Conservation (phyloP, 2,113 vertebrate species). For the Lathamus discolor region DNA sequence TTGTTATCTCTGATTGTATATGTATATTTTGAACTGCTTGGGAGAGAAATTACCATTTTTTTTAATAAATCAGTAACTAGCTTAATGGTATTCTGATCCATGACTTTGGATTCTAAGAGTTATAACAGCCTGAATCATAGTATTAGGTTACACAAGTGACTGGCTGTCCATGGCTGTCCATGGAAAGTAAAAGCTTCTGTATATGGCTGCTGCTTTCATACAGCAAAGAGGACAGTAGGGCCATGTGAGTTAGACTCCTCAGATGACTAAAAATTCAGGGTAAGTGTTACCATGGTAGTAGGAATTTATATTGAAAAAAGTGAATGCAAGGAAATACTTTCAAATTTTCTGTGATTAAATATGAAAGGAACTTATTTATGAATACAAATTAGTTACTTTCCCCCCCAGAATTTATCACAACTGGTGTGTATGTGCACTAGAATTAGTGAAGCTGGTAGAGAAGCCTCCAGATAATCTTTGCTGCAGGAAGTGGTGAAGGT, state of each 20-base stretch:
- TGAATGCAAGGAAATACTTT: background rate
- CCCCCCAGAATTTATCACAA: background rate
- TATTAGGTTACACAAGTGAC: background rate
- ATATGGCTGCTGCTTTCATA: background rate
- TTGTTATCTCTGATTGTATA: background rate
- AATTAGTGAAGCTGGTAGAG: background rate
- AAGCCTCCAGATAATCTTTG: background rate
- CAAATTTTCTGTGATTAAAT: background rate
- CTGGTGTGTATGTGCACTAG: background rate
- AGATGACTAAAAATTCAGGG: background rate
- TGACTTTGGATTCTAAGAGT: background rate
- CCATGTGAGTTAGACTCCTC: background rate
- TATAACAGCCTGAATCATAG: background rate
- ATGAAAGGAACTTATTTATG: background rate
- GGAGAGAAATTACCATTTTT: background rate
- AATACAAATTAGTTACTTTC: background rate
- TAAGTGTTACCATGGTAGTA: background rate
- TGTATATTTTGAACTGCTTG: background rate
- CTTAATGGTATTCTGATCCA: background rate
- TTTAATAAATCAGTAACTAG: background rate
- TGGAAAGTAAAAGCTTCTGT: background rate
- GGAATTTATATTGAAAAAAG: background rate
- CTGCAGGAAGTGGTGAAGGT: conserved; percentile 29
- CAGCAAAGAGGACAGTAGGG: background rate
- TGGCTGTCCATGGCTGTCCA: background rate